phyloP scores from a whole-genome alignment of 2,797 vertebrate genomes.

The Sebastes taczanowskii region DNA sequence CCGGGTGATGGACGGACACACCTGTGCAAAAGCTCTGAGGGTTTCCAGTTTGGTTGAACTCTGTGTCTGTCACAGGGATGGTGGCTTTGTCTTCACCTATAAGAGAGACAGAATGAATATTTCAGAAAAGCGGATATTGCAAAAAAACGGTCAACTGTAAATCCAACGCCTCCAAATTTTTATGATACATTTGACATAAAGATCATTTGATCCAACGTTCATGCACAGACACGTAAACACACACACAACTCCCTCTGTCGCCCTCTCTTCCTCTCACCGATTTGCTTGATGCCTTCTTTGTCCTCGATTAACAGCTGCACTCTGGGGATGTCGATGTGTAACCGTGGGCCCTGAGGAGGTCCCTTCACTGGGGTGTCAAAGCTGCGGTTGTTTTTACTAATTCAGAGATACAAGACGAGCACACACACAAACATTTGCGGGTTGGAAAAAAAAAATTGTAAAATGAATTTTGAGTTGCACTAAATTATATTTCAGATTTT shows the following conservation, averaged over 20 bases:
- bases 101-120: background rate
- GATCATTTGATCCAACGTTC: background rate
- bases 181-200: background rate
- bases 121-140: background rate
- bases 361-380: conserved; percentile 99
- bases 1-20: conserved; percentile 95
- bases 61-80: conserved; percentile 94
- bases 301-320: conserved; percentile 99
- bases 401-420: conserved; percentile 55
- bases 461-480: background rate
- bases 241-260: conserved; percentile 48
- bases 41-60: conserved; percentile 97
- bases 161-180: background rate
- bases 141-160: background rate
- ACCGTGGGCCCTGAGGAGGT: conserved; percentile 94
- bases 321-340: conserved; percentile 98
- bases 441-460: conserved; percentile 16
- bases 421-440: conserved; percentile 28
- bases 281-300: conserved; percentile 99
- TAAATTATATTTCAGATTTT: conserved; percentile 2
- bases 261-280: conserved; percentile 87
- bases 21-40: conserved; percentile 99
- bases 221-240: background rate
- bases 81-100: conserved; percentile 98
- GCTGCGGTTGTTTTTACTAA: conserved; percentile 98